Conservation (phyloP, 1,140 invertebrate species). For the Tenebrio molitor region DNA sequence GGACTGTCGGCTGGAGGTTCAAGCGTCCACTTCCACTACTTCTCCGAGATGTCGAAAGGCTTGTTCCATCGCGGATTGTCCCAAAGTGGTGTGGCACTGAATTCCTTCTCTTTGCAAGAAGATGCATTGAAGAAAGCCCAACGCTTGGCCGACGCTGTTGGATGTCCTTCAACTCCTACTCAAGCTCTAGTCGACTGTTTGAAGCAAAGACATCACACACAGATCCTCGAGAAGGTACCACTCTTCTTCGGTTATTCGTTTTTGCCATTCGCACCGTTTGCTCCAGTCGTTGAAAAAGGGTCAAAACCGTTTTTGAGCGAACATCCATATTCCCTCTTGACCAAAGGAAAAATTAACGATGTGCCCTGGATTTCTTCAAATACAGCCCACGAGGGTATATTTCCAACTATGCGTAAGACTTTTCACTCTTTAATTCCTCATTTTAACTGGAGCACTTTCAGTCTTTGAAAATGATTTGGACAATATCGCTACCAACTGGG, state of each 20-base stretch:
- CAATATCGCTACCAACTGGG: conserved; percentile 72
- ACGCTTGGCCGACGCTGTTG: conserved; percentile 75
- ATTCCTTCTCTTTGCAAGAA: conserved; percentile 71
- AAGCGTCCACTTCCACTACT: conserved; percentile 73
- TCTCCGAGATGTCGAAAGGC: conserved; percentile 68
- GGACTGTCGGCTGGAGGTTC: conserved; percentile 71
- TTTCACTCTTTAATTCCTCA: too few species aligned
- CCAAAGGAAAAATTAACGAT: conserved; percentile 65
- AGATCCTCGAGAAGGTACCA: neutral
- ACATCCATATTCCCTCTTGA: conserved; percentile 68
- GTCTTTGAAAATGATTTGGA: conserved; percentile 57
- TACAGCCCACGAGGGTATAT: conserved; percentile 63
- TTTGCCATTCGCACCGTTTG: conserved; percentile 62
- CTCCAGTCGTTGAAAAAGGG: conserved; percentile 58
- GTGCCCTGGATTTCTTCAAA: conserved; percentile 65
- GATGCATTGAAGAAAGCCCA: conserved; percentile 76
- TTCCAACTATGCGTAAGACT: conserved; percentile 47
- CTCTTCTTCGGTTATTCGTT: conserved; percentile 42
- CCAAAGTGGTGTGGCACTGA: conserved; percentile 81
- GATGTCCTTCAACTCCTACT: conserved; percentile 74
- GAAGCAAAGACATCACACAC: conserved; percentile 57
- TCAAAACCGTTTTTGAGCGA: conserved; percentile 70
- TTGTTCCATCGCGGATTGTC: conserved; percentile 81
- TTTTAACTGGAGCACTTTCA: too few species aligned
- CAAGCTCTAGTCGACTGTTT: conserved; percentile 80